phyloP scores from a whole-genome alignment of 2,797 vertebrate genomes.

The Anabas testudineus region DNA sequence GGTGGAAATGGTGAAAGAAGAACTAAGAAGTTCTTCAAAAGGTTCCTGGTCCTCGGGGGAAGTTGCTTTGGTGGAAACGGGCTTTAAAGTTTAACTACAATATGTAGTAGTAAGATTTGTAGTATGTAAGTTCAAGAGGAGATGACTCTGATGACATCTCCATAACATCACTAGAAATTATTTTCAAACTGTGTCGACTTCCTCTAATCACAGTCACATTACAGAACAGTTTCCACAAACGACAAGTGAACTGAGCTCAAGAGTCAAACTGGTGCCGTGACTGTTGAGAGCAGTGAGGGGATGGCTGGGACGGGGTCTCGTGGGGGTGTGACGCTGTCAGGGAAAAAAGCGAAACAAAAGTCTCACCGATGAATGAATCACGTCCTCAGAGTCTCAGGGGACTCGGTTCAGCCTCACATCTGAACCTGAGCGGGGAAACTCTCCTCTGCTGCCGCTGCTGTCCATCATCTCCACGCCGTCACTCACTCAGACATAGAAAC shows the following conservation, averaged over 20 bases:
- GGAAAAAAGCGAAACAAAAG: constrained; percentile 31
- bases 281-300: constrained; percentile 12
- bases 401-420: constrained; percentile 16
- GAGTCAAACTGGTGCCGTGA: background rate
- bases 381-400: constrained; percentile 65
- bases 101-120: too few species aligned
- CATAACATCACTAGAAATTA: too few species aligned
- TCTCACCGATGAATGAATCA: constrained; percentile 66
- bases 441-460: constrained; percentile 24
- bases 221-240: background rate
- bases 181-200: too few species aligned
- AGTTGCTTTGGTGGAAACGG: too few species aligned
- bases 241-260: background rate
- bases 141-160: too few species aligned
- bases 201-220: too few species aligned
- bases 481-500: too few species aligned
- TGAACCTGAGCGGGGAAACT: constrained; percentile 30
- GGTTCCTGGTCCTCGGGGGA: too few species aligned
- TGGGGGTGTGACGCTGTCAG: constrained; percentile 32
- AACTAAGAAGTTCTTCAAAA: too few species aligned
- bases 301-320: constrained; percentile 17
- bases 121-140: too few species aligned
- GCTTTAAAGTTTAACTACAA: too few species aligned
- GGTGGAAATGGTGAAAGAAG: too few species aligned
- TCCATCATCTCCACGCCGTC: constrained; percentile 17